Conservation (phyloP, 2,797 vertebrate species). For the Oryzias sinensis region DNA sequence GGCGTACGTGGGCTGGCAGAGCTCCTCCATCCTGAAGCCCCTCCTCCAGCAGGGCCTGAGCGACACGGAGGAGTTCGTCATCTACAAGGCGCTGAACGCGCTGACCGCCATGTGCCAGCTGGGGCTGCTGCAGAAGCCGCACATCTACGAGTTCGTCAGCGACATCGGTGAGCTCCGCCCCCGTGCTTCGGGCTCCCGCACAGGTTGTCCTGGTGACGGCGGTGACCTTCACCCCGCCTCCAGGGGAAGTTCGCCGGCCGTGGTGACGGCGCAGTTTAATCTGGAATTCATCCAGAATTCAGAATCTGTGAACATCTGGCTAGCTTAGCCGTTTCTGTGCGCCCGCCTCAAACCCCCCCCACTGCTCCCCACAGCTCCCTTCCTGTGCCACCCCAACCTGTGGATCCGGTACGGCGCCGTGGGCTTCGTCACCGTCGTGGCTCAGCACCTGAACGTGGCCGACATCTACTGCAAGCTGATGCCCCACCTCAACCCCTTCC, state of each 20-base stretch:
- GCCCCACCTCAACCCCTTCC: constrained; percentile 92
- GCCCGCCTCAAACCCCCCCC: background rate
- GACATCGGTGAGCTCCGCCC: constrained; percentile 85
- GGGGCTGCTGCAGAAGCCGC: constrained; percentile 94
- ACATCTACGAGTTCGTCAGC: constrained; percentile 95
- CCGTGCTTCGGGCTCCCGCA: no score
- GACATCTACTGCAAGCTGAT: constrained; percentile 98
- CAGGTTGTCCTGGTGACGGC: no score
- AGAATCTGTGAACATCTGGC: no score
- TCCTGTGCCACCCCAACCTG: constrained; percentile 95
- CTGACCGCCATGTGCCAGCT: constrained; percentile 97
- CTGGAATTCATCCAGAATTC: no score
- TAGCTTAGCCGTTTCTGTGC: no score
- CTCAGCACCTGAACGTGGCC: constrained; percentile 92
- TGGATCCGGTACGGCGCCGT: constrained; percentile 98
- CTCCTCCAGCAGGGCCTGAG: constrained; percentile 95
- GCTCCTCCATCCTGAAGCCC: constrained; percentile 95
- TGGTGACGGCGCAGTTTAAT: no score
- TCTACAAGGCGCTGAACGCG: constrained; percentile 94
- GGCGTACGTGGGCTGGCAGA: constrained; percentile 98
- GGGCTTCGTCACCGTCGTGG: constrained; percentile 95
- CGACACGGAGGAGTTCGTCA: constrained; percentile 97
- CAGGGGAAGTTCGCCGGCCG: no score
- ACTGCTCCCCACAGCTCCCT: constrained; percentile 80
- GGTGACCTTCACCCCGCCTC: no score